A percentile compares a stretch with the other conserved stretches of the same genome.
phyloP scores from a whole-genome alignment of 2,888 invertebrate genomes.

The Andrena marginata region DNA sequence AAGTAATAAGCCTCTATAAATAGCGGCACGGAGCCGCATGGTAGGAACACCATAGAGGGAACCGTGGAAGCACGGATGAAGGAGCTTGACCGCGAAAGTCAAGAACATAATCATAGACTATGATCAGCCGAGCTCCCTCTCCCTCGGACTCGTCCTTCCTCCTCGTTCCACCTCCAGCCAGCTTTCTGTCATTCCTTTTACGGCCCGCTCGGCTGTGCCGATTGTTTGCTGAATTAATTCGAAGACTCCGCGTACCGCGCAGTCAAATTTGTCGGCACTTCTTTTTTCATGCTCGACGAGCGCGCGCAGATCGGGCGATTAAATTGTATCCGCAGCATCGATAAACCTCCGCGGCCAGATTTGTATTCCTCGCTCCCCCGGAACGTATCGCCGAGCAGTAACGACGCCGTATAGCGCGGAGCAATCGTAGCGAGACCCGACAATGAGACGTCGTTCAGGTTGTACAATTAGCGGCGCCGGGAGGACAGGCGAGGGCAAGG shows the following conservation, averaged over 20 bases:
- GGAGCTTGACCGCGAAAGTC: slow-evolving; percentile 81
- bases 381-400: neutral
- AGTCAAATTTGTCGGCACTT: slow-evolving; percentile 9
- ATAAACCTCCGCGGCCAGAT: no score
- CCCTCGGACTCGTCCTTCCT: slow-evolving; percentile 34
- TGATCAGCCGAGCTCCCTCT: slow-evolving; percentile 63
- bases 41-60: slow-evolving; percentile 69
- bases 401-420: neutral
- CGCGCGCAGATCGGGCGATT: neutral
- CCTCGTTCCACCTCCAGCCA: slow-evolving; percentile 31
- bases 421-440: slow-evolving; percentile 36
- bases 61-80: slow-evolving; percentile 72
- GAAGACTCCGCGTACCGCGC: neutral
- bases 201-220: slow-evolving; percentile 17
- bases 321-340: neutral
- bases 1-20: slow-evolving; percentile 83
- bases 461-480: slow-evolving; percentile 78
- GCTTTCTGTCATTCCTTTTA: slow-evolving; percentile 52
- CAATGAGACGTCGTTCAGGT: slow-evolving; percentile 72
- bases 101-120: slow-evolving; percentile 81
- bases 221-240: slow-evolving; percentile 56
- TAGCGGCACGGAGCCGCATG: slow-evolving; percentile 72
- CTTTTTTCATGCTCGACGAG: neutral
- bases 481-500: slow-evolving; percentile 80
- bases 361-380: neutral